Conservation (phyloP, 2,797 vertebrate species). For the Parauchenoglanis punctatus region DNA sequence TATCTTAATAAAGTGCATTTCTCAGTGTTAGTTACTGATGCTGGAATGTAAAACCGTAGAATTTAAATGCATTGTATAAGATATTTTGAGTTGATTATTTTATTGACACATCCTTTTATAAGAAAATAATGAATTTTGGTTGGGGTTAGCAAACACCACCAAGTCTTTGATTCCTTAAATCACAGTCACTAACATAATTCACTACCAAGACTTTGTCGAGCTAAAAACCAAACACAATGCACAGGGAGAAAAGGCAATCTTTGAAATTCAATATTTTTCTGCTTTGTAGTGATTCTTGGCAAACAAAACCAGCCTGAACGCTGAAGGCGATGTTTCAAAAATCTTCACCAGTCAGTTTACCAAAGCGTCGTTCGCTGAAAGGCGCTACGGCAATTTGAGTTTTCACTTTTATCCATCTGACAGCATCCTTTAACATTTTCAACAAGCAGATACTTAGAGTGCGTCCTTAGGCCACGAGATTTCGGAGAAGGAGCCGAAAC, state of each 20-base stretch:
- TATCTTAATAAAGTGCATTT: not conserved
- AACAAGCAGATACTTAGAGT: conserved; percentile 3
- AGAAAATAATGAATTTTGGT: not conserved
- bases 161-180: not conserved
- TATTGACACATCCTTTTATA: not conserved
- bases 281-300: conserved; percentile 4
- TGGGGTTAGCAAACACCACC: not conserved
- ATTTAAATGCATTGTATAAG: not conserved
- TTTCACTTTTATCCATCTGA: conserved; percentile 38
- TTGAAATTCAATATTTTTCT: not conserved
- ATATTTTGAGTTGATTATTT: not conserved
- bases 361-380: not conserved
- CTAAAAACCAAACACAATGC: not conserved
- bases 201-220: not conserved
- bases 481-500: not conserved
- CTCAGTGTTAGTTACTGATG: not conserved
- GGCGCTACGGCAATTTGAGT: conserved; percentile 12
- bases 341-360: conserved; percentile 4
- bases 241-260: not conserved
- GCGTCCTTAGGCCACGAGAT: not conserved
- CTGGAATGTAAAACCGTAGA: not conserved
- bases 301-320: conserved; percentile 15
- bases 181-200: conserved; percentile 35
- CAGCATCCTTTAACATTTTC: conserved; percentile 36
- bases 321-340: conserved; percentile 3